Evolutionary conservation across 30 jellyfish, hydroid and myxozoan genomes (phyloP).

Genomic region (Phacellophora camtschatica): DNA sequence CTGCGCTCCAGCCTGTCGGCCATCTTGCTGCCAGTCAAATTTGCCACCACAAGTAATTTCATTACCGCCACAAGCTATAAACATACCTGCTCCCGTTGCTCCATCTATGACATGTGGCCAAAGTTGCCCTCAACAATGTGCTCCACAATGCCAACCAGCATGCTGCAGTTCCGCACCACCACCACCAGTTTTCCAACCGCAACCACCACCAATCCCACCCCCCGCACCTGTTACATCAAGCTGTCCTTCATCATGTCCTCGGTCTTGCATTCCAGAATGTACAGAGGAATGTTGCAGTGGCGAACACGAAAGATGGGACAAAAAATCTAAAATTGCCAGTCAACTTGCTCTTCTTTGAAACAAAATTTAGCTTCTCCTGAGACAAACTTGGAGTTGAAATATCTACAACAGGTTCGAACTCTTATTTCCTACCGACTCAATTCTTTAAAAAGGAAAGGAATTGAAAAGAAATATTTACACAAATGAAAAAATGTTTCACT

Average conservation of each 20-base stretch:
- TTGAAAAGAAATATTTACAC: no score
- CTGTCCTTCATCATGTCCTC: slow-evolving; percentile 39
- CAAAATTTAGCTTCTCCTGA: no score
- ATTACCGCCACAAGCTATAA: slow-evolving; percentile 41
- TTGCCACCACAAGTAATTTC: slow-evolving; percentile 25
- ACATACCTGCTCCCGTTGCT: slow-evolving; percentile 28
- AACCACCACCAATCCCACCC: slow-evolving; percentile 34
- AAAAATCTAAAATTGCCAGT: slow-evolving; percentile 77
- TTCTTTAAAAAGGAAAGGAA: no score
- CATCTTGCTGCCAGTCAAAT: slow-evolving; percentile 56
- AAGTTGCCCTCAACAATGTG: slow-evolving; percentile 49
- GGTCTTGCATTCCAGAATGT: slow-evolving; percentile 76
- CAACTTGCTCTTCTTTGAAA: slow-evolving; percentile 50
- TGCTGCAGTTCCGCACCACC: slow-evolving; percentile 47
- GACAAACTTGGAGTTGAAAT: no score
- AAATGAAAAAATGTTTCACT: no score
- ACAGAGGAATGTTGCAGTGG: slow-evolving; percentile 56
- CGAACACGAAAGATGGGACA: slow-evolving; percentile 57
- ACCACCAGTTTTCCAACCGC: slow-evolving; percentile 6
- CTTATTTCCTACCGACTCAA: no score
- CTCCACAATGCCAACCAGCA: slow-evolving; percentile 45
- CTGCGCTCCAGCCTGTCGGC: slow-evolving; percentile 59
- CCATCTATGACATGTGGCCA: slow-evolving; percentile 24
- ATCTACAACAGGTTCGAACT: no score
- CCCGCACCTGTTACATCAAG: slow-evolving; percentile 27